Percentiles rank a stretch among this genome's conserved stretches.
Conservation (phyloP, 2,888 invertebrate genomes). For the Cataglyphis rosenhaueri region DNA sequence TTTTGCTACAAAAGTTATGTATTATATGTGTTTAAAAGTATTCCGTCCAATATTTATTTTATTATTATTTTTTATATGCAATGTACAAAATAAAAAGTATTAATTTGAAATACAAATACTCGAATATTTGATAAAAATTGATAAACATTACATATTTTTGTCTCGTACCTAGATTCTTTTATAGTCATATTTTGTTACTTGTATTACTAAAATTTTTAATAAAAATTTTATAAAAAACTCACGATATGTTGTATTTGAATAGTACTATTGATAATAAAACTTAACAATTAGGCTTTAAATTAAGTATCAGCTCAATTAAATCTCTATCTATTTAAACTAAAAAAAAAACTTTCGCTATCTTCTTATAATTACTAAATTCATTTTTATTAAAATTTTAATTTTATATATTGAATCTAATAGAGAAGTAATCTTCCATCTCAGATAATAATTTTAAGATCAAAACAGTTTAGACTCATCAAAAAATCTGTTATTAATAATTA, state of each 20-base stretch:
- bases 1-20: neutral
- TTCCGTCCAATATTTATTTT: neutral
- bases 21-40: neutral
- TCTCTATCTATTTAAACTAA: neutral
- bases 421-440: neutral
- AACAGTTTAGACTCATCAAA: neutral
- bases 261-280: neutral
- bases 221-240: neutral
- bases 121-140: neutral
- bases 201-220: neutral
- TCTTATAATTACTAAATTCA: neutral
- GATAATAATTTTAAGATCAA: neutral
- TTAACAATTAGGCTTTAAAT: neutral
- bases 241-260: too few relatives aligned
- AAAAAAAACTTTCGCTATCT: neutral
- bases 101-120: neutral
- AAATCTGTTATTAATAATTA: neutral
- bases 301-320: neutral
- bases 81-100: neutral
- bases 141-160: neutral
- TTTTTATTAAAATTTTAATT: neutral
- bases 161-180: neutral
- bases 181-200: neutral
- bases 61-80: neutral
- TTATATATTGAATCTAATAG: neutral